Evolutionary conservation across 2,113 vertebrate genomes (phyloP).

Genomic region (Paramisgurnus dabryanus): DNA sequence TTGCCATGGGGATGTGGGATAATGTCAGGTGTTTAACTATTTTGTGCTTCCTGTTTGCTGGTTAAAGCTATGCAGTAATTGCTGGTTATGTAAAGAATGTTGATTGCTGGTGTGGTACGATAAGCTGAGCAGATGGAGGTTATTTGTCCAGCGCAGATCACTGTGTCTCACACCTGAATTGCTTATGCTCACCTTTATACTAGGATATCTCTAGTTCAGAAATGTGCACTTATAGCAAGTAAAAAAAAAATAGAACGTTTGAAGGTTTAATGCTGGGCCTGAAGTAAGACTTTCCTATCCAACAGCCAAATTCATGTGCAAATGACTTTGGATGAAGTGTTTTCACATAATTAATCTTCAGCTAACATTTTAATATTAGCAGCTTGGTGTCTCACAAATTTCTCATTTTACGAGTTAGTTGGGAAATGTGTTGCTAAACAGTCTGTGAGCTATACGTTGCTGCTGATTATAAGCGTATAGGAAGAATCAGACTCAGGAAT

Average conservation of each 20-base stretch:
- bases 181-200: constrained; percentile 24
- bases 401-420: background rate
- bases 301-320: background rate
- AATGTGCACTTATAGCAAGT: background rate
- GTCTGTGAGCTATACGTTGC: background rate
- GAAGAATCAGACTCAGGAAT: constrained; percentile 53
- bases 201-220: constrained; percentile 50
- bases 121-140: constrained; percentile 72
- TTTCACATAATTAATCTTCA: background rate
- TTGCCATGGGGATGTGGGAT: background rate
- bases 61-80: background rate
- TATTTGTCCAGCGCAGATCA: constrained; percentile 58
- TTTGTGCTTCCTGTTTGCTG: background rate
- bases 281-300: background rate
- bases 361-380: background rate
- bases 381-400: background rate
- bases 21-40: background rate
- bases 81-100: background rate
- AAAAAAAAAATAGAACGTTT: background rate
- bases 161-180: constrained; percentile 1
- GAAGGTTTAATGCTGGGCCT: background rate
- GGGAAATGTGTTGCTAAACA: constrained; percentile 12
- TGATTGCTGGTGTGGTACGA: background rate
- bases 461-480: constrained; percentile 14
- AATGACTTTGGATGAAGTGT: constrained; percentile 8